These are phyloP conservation scores for Cricetomys ansorgei DNA, from an alignment of 2,113 vertebrate species.

Conservation along the genomic window DNA sequence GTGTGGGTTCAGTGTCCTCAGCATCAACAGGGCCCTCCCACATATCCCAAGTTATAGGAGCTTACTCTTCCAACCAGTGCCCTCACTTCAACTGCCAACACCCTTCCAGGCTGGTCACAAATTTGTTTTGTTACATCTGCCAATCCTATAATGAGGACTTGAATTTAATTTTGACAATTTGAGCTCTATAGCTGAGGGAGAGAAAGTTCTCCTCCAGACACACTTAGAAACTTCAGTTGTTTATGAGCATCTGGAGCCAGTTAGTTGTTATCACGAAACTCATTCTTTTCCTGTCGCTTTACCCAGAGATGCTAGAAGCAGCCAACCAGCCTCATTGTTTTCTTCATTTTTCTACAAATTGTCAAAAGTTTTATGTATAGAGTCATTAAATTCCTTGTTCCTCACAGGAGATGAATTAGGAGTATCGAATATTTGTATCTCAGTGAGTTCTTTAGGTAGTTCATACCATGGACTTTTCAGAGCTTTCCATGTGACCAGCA, in stretches of 20 bases:
- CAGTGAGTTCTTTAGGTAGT: not conserved
- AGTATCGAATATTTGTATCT: not conserved
- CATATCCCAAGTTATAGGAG: not conserved
- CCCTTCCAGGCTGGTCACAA: not conserved
- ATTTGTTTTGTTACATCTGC: not conserved
- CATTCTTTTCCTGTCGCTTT: not conserved
- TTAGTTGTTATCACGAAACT: not conserved
- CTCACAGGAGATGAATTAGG: not conserved
- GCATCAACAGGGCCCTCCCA: not conserved
- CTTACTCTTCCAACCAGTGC: not conserved
- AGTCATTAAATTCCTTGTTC: not conserved
- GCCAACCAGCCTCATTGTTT: not conserved
- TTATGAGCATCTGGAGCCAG: not conserved
- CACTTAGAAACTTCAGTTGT: not conserved
- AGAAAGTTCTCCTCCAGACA: not conserved
- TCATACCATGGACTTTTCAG: not conserved
- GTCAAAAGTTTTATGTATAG: not conserved
- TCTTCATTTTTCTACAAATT: not conserved
- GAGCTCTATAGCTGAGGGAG: not conserved
- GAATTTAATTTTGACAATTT: not conserved
- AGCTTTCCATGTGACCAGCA: not conserved
- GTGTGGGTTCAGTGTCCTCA: not conserved
- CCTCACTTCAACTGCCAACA: not conserved
- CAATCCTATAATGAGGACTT: not conserved
- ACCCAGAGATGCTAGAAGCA: not conserved